Evolutionary conservation across 2,888 invertebrate genomes (phyloP), one percentile per base, ranked within the genome.

Genomic region (Rhamnusium bicolor): DNA sequence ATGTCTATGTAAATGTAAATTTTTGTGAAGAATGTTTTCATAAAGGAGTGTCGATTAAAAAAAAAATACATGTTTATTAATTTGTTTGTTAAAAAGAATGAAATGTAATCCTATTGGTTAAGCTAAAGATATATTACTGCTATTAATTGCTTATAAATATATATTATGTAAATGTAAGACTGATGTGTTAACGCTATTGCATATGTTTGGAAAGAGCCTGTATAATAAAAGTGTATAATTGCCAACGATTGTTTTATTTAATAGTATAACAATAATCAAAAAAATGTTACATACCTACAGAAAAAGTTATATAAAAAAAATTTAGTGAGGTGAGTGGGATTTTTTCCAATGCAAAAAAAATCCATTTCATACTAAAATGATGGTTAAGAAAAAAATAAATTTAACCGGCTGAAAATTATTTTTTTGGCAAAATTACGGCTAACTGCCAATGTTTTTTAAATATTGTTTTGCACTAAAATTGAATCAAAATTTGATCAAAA

Each of bases 171-270:
- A 82, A 84, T 86, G 85, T 85, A 87, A 87, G 87, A 87, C 87
- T 87, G 87, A 87, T 87, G 86, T 85, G 85, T 85, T 86, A 84
- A 84, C 80, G 84, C 85, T 85, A 85, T 83, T 80, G 87, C 86
- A 85, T 85, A 85, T 83, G 84, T 85, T 86, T 84, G 82, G 79
- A 82, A 83, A n/a, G n/a, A n/a, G 86, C 86, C 86, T 86, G 86
- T 87, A 86, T 85, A 87, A 87, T 85, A 78, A 87, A 86, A 86
- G 82, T 86, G 86, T 86, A 86, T 86, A 82, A 86, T 85, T 85
- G 74, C 67, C 58, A 51, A 54, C 14, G 21, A 19, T 60, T 67
- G 29, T 53, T 68, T 74, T 67, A 14, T 61, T 65, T 8, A 10
- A 32, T 10, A 32, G 12, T 32, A 32, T 10, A 10, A 2, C 32